These are phyloP conservation scores for Plecotus auritus DNA, from an alignment of 2,113 vertebrate species.

Conservation along the genomic window DNA sequence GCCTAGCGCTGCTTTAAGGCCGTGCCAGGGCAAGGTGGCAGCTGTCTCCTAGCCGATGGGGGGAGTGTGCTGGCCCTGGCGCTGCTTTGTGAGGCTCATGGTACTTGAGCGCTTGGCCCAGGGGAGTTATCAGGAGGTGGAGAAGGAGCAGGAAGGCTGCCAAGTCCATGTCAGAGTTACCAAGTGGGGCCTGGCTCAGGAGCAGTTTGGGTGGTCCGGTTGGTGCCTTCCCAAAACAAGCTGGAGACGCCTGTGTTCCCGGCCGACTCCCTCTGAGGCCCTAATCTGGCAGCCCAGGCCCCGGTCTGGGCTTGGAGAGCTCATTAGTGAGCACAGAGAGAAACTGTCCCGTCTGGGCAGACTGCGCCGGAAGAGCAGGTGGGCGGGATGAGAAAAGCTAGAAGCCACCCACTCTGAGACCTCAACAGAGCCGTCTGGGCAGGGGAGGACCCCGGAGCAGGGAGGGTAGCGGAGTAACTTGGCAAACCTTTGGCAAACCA, in stretches of 20 bases:
- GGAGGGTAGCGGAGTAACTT: background rate
- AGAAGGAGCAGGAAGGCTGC: conserved; percentile 42
- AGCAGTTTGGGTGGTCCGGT: conserved; percentile 57
- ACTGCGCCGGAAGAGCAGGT: background rate
- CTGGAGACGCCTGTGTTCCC: background rate
- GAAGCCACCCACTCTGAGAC: background rate
- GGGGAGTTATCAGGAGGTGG: conserved; percentile 22
- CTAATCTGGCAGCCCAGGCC: background rate
- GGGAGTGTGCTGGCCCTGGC: background rate
- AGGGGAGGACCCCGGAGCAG: background rate
- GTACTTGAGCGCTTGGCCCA: conserved; percentile 13
- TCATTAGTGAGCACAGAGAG: conserved; percentile 24
- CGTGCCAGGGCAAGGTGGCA: background rate
- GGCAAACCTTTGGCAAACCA: background rate
- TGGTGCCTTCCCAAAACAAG: conserved; percentile 58
- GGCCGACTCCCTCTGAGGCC: background rate
- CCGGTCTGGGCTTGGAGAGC: background rate
- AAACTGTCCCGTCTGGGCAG: background rate
- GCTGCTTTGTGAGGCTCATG: background rate
- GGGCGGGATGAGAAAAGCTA: background rate
- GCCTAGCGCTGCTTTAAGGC: background rate
- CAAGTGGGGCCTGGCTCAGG: background rate
- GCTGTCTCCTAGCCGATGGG: background rate
- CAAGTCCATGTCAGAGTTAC: conserved; percentile 36
- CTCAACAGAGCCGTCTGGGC: background rate